Percentiles rank a stretch among this genome's conserved stretches.
Evolutionary conservation across 2,113 vertebrate genomes (phyloP).

Genomic region (Chaetodon auriga): DNA sequence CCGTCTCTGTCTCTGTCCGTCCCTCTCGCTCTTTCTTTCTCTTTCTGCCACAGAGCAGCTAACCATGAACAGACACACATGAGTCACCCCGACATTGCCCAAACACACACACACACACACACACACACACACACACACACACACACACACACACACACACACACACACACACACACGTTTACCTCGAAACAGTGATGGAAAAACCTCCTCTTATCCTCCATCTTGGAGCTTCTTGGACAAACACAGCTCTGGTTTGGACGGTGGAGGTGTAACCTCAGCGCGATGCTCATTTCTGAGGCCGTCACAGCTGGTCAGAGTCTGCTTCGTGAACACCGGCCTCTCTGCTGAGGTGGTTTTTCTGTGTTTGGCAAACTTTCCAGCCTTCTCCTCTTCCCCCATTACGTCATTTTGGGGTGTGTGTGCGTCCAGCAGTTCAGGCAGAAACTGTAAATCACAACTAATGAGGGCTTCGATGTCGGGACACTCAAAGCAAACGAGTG

Average conservation of each 20-base stretch:
- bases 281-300: background rate
- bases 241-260: no score
- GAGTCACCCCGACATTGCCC: constrained; percentile 64
- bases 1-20: background rate
- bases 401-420: constrained; percentile 27
- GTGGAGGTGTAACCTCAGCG: background rate
- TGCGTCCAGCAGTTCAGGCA: background rate
- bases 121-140: constrained; percentile 20
- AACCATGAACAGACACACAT: constrained; percentile 59
- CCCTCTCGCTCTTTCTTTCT: background rate
- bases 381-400: background rate
- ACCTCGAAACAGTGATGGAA: constrained; percentile 21
- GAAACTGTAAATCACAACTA: background rate
- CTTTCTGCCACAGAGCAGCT: constrained; percentile 31
- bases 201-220: constrained; percentile 4
- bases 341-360: background rate
- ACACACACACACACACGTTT: constrained; percentile 20
- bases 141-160: constrained; percentile 1
- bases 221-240: no score
- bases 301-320: no score
- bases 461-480: no score
- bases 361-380: background rate
- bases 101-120: constrained; percentile 25
- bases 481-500: background rate
- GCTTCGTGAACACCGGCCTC: no score